Evolutionary conservation across 1,140 invertebrate genomes (phyloP).

Genomic region (Drosophila truncata): DNA sequence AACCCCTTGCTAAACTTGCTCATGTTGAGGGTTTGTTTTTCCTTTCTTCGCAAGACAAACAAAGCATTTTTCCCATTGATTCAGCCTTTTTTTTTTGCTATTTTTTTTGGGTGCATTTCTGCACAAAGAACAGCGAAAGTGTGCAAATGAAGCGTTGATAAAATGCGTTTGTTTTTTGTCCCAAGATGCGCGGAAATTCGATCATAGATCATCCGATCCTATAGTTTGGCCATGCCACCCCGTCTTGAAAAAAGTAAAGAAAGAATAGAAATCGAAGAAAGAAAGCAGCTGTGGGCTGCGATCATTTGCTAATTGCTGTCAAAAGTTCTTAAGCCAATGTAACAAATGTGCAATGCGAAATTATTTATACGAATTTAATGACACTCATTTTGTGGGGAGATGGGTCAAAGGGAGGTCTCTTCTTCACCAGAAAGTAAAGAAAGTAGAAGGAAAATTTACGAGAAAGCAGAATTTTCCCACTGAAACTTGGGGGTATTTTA

Average conservation of each 20-base stretch:
- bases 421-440: neutral
- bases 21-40: constrained; percentile 74
- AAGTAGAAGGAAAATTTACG: neutral
- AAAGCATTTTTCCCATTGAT: constrained; percentile 51
- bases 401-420: neutral
- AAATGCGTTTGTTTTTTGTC: constrained; percentile 45
- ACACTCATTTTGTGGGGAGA: constrained; percentile 7
- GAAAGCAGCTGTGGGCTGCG: constrained; percentile 47
- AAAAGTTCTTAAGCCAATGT: constrained; percentile 37
- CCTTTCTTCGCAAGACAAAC: constrained; percentile 74
- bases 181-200: constrained; percentile 37
- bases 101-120: constrained; percentile 44
- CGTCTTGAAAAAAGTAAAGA: neutral
- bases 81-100: constrained; percentile 38
- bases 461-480: neutral
- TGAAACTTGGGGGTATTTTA: neutral
- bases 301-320: constrained; percentile 57
- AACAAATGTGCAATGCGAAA: constrained; percentile 31
- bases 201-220: constrained; percentile 56
- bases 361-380: constrained; percentile 49
- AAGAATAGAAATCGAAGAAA: constrained; percentile 7
- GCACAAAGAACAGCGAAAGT: constrained; percentile 52
- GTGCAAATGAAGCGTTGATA: constrained; percentile 76
- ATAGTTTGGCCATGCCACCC: constrained; percentile 9
- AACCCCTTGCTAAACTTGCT: constrained; percentile 69